A percentile compares a stretch with the other conserved stretches of the same genome.
phyloP scores from a whole-genome alignment of 2,113 vertebrate genomes.

The Notiomystis cincta region DNA sequence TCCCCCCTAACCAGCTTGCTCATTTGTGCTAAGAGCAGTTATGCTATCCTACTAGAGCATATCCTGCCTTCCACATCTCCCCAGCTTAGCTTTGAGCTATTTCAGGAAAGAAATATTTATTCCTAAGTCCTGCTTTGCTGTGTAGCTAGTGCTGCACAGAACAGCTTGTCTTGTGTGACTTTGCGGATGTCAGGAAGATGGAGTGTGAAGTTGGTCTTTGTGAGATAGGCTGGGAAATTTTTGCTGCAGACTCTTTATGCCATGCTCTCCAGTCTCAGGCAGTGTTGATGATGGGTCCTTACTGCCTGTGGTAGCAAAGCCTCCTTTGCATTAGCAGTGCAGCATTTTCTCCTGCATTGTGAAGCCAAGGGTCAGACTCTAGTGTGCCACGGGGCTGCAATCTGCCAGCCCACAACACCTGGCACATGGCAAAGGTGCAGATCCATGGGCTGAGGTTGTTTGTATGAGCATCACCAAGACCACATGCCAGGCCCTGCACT shows the following conservation, averaged over 20 bases:
- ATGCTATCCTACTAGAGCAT: background rate
- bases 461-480: background rate
- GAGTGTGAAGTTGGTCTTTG: background rate
- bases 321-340: background rate
- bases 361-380: background rate
- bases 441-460: background rate
- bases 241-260: background rate
- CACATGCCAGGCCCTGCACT: background rate
- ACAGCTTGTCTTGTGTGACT: background rate
- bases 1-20: background rate
- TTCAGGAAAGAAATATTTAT: background rate
- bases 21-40: background rate
- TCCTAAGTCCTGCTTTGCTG: background rate
- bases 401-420: background rate
- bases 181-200: background rate
- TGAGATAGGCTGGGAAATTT: background rate
- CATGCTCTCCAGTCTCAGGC: background rate
- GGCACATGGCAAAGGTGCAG: background rate
- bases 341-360: background rate
- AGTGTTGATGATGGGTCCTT: background rate
- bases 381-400: fast-evolving
- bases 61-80: background rate
- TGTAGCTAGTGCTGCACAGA: background rate
- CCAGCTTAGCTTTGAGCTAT: background rate
- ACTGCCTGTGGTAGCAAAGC: background rate